A percentile compares a stretch with the other conserved stretches of the same genome.
phyloP scores from a whole-genome alignment of 2,113 vertebrate species.

The Podarcis muralis region DNA sequence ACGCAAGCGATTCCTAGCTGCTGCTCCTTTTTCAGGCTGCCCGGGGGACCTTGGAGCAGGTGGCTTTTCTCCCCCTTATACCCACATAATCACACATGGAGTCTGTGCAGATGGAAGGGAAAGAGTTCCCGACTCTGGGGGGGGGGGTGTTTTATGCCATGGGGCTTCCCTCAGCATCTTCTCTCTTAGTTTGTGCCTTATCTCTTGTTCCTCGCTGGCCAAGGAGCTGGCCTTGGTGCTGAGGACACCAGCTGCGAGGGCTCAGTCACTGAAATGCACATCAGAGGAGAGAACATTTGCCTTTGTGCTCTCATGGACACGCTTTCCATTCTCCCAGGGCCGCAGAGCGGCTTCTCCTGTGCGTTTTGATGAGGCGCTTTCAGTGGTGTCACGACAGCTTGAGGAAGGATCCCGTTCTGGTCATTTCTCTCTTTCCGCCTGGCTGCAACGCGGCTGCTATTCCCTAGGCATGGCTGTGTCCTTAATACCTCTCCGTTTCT shows the following conservation, averaged over 20 bases:
- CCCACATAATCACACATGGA: neutral
- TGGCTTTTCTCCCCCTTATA: neutral
- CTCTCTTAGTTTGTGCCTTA: neutral
- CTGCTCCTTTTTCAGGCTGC: neutral
- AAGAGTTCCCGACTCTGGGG: neutral
- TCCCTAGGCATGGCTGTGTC: neutral
- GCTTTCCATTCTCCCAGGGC: neutral
- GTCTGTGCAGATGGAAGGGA: neutral
- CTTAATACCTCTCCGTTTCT: neutral
- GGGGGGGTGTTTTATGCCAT: too few species aligned
- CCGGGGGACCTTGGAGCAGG: neutral
- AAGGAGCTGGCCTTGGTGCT: conserved; percentile 9
- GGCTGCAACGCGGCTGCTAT: neutral
- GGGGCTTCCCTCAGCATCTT: neutral
- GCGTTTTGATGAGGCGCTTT: neutral
- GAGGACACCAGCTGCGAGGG: neutral
- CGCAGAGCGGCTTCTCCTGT: neutral
- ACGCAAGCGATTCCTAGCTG: neutral
- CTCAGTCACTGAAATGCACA: neutral
- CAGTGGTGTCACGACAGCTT: neutral
- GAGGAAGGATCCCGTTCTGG: neutral
- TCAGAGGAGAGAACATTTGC: neutral
- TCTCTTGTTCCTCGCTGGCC: too few species aligned
- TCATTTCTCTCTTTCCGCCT: neutral
- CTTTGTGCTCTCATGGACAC: neutral